phyloP scores from a whole-genome alignment of 2,113 vertebrate species.

The Oreochromis niloticus region DNA sequence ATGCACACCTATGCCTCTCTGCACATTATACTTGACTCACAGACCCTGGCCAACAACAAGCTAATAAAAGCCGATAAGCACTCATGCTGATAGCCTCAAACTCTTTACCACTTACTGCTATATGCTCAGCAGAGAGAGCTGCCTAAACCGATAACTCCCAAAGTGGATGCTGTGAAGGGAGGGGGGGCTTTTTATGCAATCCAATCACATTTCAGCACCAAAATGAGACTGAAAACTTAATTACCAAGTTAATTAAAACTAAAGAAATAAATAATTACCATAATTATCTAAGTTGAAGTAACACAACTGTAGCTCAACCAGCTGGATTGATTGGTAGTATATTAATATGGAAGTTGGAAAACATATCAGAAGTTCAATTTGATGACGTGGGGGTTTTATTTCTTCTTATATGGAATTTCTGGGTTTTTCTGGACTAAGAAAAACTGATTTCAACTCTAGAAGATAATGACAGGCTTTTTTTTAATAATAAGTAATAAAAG shows the following conservation, averaged over 20 bases:
- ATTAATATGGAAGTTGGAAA: not conserved
- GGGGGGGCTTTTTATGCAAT: not conserved
- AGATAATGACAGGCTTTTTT: not conserved
- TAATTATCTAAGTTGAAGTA: not conserved
- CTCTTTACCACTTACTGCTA: not conserved
- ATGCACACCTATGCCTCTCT: not conserved
- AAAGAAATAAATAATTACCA: not conserved
- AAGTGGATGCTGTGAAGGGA: not conserved
- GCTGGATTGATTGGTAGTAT: not conserved
- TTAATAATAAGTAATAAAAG: not conserved
- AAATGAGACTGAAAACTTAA: too few relatives aligned
- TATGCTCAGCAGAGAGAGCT: not conserved
- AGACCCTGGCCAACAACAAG: not conserved
- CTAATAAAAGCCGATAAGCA: conserved; percentile 7
- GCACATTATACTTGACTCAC: not conserved
- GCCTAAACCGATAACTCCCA: not conserved
- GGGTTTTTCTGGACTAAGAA: not conserved
- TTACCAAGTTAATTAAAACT: too few relatives aligned
- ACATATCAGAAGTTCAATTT: not conserved
- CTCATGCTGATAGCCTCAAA: not conserved
- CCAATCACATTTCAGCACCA: not conserved
- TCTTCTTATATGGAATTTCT: not conserved
- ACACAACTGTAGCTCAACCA: not conserved
- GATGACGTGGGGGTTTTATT: not conserved
- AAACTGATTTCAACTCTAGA: not conserved